These are phyloP conservation scores for Meloidogyne floridensis DNA, from an alignment of 1,140 invertebrate genomes.

Conservation along the genomic window DNA sequence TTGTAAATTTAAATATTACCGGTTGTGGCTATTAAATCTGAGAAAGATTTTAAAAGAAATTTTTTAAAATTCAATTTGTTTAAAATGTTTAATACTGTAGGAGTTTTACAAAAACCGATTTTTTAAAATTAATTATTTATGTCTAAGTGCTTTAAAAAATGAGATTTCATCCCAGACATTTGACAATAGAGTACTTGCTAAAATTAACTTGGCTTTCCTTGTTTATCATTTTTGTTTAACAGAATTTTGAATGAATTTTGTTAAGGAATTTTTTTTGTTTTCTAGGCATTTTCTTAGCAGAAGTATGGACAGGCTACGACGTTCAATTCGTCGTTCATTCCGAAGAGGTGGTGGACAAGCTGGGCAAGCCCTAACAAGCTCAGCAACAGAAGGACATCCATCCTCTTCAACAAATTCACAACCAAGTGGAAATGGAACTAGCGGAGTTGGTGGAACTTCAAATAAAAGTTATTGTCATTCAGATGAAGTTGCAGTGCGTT, in stretches of 20 bases:
- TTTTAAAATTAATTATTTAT: no score
- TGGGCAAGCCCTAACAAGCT: conserved; percentile 70
- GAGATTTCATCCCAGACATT: no score
- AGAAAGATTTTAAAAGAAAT: no score
- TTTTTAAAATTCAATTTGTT: neutral
- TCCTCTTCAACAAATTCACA: conserved; percentile 21
- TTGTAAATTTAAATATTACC: neutral
- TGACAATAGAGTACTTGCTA: no score
- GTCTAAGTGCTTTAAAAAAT: no score
- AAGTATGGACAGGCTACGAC: conserved; percentile 83
- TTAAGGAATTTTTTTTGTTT: conserved; percentile 9
- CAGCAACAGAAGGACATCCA: conserved; percentile 68
- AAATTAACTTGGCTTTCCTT: no score
- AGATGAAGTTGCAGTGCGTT: conserved; percentile 91
- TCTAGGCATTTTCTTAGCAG: conserved; percentile 53
- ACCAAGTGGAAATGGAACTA: conserved; percentile 7
- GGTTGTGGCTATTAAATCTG: neutral
- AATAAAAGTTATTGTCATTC: conserved; percentile 91
- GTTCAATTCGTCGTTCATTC: conserved; percentile 89
- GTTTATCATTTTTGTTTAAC: no score
- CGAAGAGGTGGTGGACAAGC: conserved; percentile 65
- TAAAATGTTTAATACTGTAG: no score
- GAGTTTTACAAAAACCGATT: no score
- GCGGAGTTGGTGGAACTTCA: conserved; percentile 71
- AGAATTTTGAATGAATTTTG: no score